A percentile compares a stretch with the other conserved stretches of the same genome.
Evolutionary conservation across 2,113 vertebrate genomes (phyloP).

Genomic region (Haplochromis vanheusdeni): DNA sequence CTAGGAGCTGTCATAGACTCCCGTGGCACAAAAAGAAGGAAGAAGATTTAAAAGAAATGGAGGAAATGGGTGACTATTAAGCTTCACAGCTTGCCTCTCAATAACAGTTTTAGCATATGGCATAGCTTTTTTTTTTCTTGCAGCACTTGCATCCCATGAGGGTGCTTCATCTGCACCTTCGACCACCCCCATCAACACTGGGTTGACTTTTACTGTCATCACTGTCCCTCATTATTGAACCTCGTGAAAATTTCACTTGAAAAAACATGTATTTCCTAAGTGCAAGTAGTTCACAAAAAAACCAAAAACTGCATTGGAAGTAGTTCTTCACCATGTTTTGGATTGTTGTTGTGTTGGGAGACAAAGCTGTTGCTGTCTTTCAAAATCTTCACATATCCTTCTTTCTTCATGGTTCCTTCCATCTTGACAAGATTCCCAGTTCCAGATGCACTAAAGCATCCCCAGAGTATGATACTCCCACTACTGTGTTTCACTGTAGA

Average conservation of each 20-base stretch:
- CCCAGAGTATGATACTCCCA: neutral
- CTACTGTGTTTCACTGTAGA: neutral
- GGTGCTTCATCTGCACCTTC: neutral
- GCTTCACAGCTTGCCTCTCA: neutral
- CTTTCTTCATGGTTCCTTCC: neutral
- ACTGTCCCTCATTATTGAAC: neutral
- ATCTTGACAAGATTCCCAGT: neutral
- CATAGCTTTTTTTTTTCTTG: neutral
- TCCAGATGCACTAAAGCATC: neutral
- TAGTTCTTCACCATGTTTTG: neutral
- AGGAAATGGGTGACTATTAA: neutral
- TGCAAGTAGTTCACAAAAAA: neutral
- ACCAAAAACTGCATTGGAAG: neutral
- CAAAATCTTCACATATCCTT: neutral
- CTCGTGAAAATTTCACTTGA: neutral
- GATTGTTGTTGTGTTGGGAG: neutral
- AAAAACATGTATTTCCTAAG: neutral
- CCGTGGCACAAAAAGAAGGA: neutral
- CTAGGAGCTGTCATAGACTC: neutral
- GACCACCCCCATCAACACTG: neutral
- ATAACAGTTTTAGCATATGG: neutral
- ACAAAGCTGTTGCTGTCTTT: neutral
- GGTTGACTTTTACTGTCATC: neutral
- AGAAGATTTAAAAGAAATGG: neutral
- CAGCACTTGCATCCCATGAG: neutral